Percentiles rank a stretch among this genome's conserved stretches.
These are phyloP conservation scores for Caenorhabditis sp. DNA, from an alignment of 2,888 invertebrate species.

Conservation along the genomic window DNA sequence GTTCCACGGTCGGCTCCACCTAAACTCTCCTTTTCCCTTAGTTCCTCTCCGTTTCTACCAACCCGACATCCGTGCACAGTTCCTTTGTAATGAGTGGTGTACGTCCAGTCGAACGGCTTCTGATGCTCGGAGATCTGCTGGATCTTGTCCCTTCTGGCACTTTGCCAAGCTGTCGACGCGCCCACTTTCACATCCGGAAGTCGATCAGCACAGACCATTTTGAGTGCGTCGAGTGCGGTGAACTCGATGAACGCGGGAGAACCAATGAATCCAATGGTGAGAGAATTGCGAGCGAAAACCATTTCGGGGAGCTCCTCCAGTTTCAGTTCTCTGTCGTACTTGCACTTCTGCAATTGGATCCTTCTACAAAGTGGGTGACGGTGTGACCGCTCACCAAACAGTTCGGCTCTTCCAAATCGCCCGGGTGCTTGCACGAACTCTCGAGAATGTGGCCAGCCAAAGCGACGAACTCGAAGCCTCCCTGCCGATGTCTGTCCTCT, in stretches of 20 bases:
- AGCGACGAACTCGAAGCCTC: slow-evolving; percentile 54
- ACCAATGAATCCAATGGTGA: slow-evolving; percentile 82
- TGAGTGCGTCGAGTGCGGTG: slow-evolving; percentile 91
- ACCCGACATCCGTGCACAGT: slow-evolving; percentile 77
- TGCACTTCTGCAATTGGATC: slow-evolving; percentile 65
- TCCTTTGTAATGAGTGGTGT: slow-evolving; percentile 92
- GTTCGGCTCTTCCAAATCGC: slow-evolving; percentile 5
- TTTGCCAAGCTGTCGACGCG: slow-evolving; percentile 74
- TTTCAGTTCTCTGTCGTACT: slow-evolving; percentile 64
- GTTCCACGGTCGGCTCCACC: slow-evolving; percentile 79
- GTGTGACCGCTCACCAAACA: slow-evolving; percentile 66
- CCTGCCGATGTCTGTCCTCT: slow-evolving; percentile 27
- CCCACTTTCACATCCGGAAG: slow-evolving; percentile 76
- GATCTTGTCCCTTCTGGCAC: slow-evolving; percentile 62
- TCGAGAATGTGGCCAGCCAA: slow-evolving; percentile 69
- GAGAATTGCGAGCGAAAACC: slow-evolving; percentile 93
- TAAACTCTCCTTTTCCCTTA: too few relatives aligned
- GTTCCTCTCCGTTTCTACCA: too few relatives aligned
- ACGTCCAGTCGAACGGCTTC: slow-evolving; percentile 90
- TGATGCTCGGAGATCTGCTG: slow-evolving; percentile 55
- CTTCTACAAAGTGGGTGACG: too few relatives aligned
- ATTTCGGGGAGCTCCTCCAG: slow-evolving; percentile 87
- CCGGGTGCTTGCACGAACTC: slow-evolving; percentile 62
- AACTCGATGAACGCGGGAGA: slow-evolving; percentile 86
- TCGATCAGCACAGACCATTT: slow-evolving; percentile 83